These are phyloP conservation scores for Protophormia terraenovae DNA, from an alignment of 2,888 invertebrate genomes.

Conservation along the genomic window DNA sequence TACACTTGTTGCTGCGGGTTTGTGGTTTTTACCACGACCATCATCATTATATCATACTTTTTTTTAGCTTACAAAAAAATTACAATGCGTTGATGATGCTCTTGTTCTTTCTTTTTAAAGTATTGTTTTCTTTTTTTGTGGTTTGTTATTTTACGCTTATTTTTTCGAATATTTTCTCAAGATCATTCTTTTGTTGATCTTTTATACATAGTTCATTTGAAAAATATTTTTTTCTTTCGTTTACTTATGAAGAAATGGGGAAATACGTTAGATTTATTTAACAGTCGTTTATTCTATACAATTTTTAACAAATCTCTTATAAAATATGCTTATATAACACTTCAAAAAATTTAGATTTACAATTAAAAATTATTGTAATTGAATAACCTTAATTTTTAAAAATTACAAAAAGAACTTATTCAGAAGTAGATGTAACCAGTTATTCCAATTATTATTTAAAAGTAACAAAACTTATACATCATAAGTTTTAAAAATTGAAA, in stretches of 20 bases:
- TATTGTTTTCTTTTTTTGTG: slow-evolving; percentile 1
- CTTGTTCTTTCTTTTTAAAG: slow-evolving; percentile 32
- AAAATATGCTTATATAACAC: too few relatives aligned
- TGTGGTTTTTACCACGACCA: slow-evolving; percentile 73
- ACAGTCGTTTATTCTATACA: too few relatives aligned
- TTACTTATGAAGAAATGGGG: background rate
- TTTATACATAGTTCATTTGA: slow-evolving; percentile 56
- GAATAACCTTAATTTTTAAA: too few relatives aligned
- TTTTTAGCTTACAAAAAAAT: slow-evolving; percentile 17
- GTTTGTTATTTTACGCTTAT: slow-evolving; percentile 6
- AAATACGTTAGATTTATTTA: background rate
- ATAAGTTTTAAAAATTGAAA: too few relatives aligned
- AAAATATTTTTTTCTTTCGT: slow-evolving; percentile 18
- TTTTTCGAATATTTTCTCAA: slow-evolving; percentile 31
- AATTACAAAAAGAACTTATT: too few relatives aligned
- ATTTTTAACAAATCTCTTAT: too few relatives aligned
- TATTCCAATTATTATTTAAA: too few relatives aligned
- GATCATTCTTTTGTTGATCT: slow-evolving; percentile 55
- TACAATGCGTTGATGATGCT: slow-evolving; percentile 62
- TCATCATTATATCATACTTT: slow-evolving; percentile 54
- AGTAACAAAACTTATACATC: too few relatives aligned
- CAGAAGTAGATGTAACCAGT: too few relatives aligned
- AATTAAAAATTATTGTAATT: too few relatives aligned
- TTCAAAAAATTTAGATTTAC: too few relatives aligned
- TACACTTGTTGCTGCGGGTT: slow-evolving; percentile 80